Percentiles rank a stretch among this genome's conserved stretches.
Evolutionary conservation across 2,888 invertebrate species (phyloP).

Genomic region (Drosophila lacicola): DNA sequence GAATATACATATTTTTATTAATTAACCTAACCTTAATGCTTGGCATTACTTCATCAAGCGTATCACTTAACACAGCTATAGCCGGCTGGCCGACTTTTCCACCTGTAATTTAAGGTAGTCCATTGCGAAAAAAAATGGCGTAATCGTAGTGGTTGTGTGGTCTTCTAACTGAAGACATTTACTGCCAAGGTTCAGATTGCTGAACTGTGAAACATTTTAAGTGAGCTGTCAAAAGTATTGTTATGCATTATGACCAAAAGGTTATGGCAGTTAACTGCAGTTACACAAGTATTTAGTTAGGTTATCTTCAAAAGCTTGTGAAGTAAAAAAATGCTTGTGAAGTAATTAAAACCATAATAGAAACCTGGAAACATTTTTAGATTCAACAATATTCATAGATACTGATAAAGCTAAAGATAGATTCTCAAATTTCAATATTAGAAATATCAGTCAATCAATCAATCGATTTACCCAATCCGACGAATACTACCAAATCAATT

Average conservation of each 20-base stretch:
- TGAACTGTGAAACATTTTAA: slow-evolving; percentile 25
- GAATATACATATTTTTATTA: slow-evolving; percentile 2
- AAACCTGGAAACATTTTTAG: background rate
- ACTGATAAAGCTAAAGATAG: background rate
- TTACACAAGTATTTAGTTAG: slow-evolving; percentile 6
- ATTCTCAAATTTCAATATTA: background rate
- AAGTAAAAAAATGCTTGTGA: slow-evolving; percentile 2
- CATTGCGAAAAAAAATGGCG: slow-evolving; percentile 38
- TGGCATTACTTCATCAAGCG: slow-evolving; percentile 36
- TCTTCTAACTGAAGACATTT: slow-evolving; percentile 31
- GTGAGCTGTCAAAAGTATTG: slow-evolving; percentile 25
- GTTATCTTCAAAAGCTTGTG: slow-evolving; percentile 3
- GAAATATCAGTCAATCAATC: background rate
- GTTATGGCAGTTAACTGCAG: slow-evolving; percentile 8
- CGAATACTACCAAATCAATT: background rate
- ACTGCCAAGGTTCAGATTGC: slow-evolving; percentile 32
- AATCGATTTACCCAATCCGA: background rate
- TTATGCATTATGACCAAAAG: slow-evolving; percentile 21
- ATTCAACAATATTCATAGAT: background rate
- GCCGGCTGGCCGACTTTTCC: slow-evolving; percentile 20
- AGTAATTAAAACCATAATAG: background rate
- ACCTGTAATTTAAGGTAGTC: slow-evolving; percentile 22
- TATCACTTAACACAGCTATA: slow-evolving; percentile 20
- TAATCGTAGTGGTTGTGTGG: slow-evolving; percentile 10
- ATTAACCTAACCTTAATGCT: slow-evolving; percentile 22